phyloP scores from a whole-genome alignment of 2,888 invertebrate species.

The Polia nebulosa region DNA sequence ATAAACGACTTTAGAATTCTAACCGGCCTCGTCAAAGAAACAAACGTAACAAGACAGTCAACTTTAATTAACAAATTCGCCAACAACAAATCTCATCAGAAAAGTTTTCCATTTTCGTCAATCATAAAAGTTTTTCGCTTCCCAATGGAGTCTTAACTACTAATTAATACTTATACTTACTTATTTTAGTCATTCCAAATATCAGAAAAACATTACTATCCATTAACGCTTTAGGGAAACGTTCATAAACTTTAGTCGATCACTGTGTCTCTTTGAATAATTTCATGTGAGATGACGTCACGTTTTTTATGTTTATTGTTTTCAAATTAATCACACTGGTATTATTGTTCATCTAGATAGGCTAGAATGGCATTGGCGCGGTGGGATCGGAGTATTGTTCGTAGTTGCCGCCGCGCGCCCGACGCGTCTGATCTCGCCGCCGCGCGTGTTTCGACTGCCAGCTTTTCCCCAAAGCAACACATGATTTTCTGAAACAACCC shows the following conservation, averaged over 20 bases:
- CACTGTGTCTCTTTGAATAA: slow-evolving; percentile 61
- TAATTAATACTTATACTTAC: slow-evolving; percentile 76
- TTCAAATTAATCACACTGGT: slow-evolving; percentile 72
- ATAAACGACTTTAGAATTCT: slow-evolving; percentile 2
- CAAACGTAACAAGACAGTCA: slow-evolving; percentile 41
- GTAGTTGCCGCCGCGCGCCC: slow-evolving; percentile 44
- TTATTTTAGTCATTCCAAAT: slow-evolving; percentile 87
- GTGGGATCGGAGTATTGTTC: slow-evolving; percentile 66
- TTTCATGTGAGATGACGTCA: slow-evolving; percentile 65
- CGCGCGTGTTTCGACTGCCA: slow-evolving; percentile 75
- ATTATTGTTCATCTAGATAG: slow-evolving; percentile 76
- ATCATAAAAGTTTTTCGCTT: slow-evolving; percentile 45
- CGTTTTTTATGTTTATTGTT: slow-evolving; percentile 66
- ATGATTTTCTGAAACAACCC: slow-evolving; percentile 88
- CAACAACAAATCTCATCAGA: slow-evolving; percentile 62
- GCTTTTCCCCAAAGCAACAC: slow-evolving; percentile 86
- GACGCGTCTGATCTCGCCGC: slow-evolving; percentile 75
- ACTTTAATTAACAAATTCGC: slow-evolving; percentile 61
- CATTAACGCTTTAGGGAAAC: slow-evolving; percentile 73
- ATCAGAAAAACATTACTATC: slow-evolving; percentile 79
- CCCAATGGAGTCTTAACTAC: slow-evolving; percentile 21
- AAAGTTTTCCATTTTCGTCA: slow-evolving; percentile 56
- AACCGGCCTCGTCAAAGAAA: slow-evolving; percentile 39
- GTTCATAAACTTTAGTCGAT: slow-evolving; percentile 68
- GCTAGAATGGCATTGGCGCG: slow-evolving; percentile 67